Evolutionary conservation across 35 echinoderm and acorn worm species (phyloP).

Genomic region (Acanthaster planci): DNA sequence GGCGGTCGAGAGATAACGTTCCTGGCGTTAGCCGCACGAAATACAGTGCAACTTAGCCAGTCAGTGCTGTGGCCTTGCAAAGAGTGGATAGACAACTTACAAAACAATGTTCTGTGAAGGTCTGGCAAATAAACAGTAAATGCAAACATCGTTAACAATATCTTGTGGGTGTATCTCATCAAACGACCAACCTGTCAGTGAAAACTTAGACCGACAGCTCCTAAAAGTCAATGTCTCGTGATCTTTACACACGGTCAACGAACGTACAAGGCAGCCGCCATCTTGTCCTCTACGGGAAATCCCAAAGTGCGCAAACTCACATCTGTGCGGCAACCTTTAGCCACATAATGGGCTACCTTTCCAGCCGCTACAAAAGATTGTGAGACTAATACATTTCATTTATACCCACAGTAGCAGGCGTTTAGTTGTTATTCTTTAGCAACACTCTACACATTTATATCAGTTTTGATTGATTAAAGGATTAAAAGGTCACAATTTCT

Average conservation of each 20-base stretch:
- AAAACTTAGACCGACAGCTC: background rate
- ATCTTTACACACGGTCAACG: background rate
- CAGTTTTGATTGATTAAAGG: too few relatives aligned
- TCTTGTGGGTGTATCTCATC: background rate
- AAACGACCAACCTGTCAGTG: background rate
- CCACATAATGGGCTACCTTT: background rate
- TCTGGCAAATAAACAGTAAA: background rate
- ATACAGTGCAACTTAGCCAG: too few relatives aligned
- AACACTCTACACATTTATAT: too few relatives aligned
- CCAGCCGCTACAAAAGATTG: background rate
- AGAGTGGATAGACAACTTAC: too few relatives aligned
- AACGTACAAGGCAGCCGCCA: background rate
- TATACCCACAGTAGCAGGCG: too few relatives aligned
- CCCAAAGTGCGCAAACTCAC: conserved; percentile 5
- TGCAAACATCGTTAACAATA: background rate
- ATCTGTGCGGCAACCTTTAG: background rate
- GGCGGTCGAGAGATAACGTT: too few relatives aligned
- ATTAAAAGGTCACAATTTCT: too few relatives aligned
- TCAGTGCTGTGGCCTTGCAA: too few relatives aligned
- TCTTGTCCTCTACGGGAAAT: background rate
- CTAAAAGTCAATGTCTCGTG: background rate
- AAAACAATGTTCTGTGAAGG: background rate
- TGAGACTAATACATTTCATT: too few relatives aligned
- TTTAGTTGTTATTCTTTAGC: too few relatives aligned
- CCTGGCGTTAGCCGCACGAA: too few relatives aligned